Percentiles rank a stretch among this genome's conserved stretches.
Conservation (phyloP, 2,113 vertebrate genomes). For the Illadopsis cleaveri region DNA sequence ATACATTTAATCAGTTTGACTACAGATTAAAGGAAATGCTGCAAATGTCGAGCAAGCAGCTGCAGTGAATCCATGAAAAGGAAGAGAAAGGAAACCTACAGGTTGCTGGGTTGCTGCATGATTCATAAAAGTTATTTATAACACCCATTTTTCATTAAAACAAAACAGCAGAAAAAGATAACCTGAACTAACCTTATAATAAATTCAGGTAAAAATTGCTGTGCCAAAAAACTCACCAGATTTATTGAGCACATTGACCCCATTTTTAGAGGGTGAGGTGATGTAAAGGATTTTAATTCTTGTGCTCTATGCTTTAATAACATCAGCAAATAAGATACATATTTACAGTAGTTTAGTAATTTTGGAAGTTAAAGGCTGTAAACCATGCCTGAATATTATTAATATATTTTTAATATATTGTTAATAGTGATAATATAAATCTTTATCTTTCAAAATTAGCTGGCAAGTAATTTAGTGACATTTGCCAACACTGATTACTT, state of each 20-base stretch:
- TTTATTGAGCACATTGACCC: background rate
- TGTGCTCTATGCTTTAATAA: background rate
- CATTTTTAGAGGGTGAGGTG: background rate
- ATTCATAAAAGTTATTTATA: slow-evolving; percentile 15
- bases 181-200: background rate
- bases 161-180: background rate
- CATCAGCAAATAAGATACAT: background rate
- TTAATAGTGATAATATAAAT: background rate
- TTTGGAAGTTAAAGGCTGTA: background rate
- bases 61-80: background rate
- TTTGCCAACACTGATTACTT: background rate
- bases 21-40: background rate
- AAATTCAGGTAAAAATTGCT: background rate
- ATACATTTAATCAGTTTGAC: background rate
- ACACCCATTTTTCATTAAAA: background rate
- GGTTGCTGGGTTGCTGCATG: background rate
- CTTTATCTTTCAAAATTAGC: background rate
- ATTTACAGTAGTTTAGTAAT: background rate
- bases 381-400: background rate
- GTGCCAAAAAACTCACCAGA: background rate
- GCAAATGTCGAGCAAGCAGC: background rate
- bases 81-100: background rate
- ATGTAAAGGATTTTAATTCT: background rate
- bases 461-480: background rate
- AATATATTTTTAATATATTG: background rate